phyloP scores from a whole-genome alignment of 2,113 vertebrate species.

The Elanus axillaris region DNA sequence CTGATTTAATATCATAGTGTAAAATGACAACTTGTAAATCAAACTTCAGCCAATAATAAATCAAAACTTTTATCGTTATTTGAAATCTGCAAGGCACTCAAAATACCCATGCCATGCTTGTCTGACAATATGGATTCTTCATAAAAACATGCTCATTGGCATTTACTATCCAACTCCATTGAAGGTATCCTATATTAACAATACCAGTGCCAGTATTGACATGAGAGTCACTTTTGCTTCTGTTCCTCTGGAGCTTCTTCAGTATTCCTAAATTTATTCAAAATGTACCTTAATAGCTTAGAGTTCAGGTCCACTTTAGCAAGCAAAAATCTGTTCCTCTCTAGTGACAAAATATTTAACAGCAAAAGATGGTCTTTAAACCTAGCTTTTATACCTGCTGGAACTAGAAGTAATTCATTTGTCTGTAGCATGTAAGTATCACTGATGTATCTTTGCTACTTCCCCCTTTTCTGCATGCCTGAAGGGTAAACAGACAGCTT shows the following conservation, averaged over 20 bases:
- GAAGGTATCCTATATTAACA: background rate
- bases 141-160: background rate
- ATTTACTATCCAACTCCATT: background rate
- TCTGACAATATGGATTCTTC: background rate
- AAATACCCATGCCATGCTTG: background rate
- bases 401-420: background rate
- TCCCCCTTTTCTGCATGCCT: background rate
- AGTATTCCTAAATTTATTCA: background rate
- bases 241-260: background rate
- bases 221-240: background rate
- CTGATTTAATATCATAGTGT: background rate
- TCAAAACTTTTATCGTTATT: fast-evolving
- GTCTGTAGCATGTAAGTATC: background rate
- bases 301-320: background rate
- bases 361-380: background rate
- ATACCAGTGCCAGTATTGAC: background rate
- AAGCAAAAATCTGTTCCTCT: background rate
- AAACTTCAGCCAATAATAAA: background rate
- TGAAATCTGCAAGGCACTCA: background rate
- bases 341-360: background rate
- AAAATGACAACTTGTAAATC: background rate
- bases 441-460: background rate
- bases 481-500: background rate
- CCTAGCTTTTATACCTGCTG: background rate
- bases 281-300: background rate